Evolutionary conservation across 2,797 vertebrate species (phyloP).

Genomic region (Emys orbicularis): DNA sequence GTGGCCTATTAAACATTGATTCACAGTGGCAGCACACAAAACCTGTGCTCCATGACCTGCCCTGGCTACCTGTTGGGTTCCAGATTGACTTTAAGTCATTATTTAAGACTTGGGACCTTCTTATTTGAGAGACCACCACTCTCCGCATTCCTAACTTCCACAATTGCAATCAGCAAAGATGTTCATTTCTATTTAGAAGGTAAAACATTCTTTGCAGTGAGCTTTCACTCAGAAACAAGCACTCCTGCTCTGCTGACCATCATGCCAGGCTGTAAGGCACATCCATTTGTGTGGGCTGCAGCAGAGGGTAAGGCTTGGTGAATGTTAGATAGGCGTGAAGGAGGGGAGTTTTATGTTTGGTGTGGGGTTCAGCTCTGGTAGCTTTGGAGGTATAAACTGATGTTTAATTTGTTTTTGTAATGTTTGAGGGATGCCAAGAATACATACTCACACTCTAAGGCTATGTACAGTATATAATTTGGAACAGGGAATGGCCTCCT

Average conservation of each 20-base stretch:
- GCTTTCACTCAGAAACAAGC: neutral
- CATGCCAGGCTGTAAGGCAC: neutral
- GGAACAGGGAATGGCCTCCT: neutral
- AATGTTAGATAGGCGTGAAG: neutral
- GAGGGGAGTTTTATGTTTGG: neutral
- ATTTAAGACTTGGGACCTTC: neutral
- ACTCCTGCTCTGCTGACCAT: neutral
- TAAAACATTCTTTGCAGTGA: neutral
- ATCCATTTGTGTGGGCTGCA: neutral
- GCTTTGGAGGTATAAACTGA: neutral
- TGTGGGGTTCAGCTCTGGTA: neutral
- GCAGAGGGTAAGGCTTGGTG: neutral
- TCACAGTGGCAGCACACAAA: conserved; percentile 23
- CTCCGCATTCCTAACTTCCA: neutral
- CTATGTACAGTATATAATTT: neutral
- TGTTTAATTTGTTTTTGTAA: neutral
- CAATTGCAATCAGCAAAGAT: neutral
- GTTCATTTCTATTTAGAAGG: neutral
- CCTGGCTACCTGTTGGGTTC: neutral
- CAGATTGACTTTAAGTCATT: conserved; percentile 5
- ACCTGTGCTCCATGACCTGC: neutral
- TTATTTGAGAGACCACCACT: neutral
- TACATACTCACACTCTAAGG: too few species aligned
- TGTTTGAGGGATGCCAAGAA: neutral
- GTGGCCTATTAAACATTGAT: conserved; percentile 32